Evolutionary conservation across 2,888 invertebrate species (phyloP), one percentile per base, ranked within the genome.

Genomic region (Oasisia sp.): DNA sequence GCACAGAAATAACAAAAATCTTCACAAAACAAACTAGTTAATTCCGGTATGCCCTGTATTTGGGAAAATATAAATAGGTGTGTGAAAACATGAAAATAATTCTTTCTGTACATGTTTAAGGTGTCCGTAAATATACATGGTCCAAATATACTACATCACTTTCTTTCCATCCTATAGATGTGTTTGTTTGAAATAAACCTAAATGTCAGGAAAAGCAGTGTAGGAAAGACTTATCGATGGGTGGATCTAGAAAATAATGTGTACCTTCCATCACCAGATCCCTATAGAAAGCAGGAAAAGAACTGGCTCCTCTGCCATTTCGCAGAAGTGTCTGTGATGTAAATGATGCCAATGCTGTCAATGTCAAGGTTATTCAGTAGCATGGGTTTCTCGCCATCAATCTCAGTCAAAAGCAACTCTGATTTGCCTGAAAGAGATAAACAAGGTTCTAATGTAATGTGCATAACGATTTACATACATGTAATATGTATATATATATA

Each of bases 291-390:
- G 27, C 27, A 74, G 44, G 32, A 90, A 19, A 90, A 19, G 44
- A 32, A 32, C 38, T 32, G 19, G n/a, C 32, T 90, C 2, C 91
- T n/a, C 32, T 90, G 74, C 92, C 92, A 92, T 89, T 91, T 91
- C 14, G 14, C 74, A 32, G 89, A 56, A 12, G 91, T 91, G 74
- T 92, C 91, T 8, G 92, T 92, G 91, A 92, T 38, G 58, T 92
- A 92, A 45, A 91, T 50, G 89, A 89, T 44, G 12, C 92, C 92
- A n/a, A 8, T 32, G 32, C 32, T 45, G 9, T 90, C 38, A 11
- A 92, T 92, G 38, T 91, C 91, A 50, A 92, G 89, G 14, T 58
- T 90, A 89, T 92, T 92, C 50, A 92, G 90, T 32, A 92, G 91
- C 90, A 89, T 27, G 45, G 58, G 74, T 4, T 50, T 32, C 32